Evolutionary conservation across 1,140 invertebrate genomes (phyloP).

Genomic region (Drosophila kepulauana): DNA sequence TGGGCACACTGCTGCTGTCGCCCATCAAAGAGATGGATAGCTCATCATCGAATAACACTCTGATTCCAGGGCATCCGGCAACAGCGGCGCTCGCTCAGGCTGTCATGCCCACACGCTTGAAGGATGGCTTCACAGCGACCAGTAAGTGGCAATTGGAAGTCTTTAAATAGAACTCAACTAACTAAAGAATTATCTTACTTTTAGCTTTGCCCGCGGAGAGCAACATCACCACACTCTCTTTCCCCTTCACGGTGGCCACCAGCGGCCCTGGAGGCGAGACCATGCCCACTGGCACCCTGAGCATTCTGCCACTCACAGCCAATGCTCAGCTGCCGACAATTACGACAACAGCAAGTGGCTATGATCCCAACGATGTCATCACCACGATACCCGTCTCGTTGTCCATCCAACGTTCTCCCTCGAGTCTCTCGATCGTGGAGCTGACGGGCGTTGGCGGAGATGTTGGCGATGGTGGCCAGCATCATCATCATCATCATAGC

Average conservation of each 20-base stretch:
- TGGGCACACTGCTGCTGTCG: slow-evolving; percentile 90
- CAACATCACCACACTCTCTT: slow-evolving; percentile 79
- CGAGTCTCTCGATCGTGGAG: slow-evolving; percentile 71
- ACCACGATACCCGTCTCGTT: slow-evolving; percentile 79
- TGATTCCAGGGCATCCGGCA: slow-evolving; percentile 87
- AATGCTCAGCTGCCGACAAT: slow-evolving; percentile 75
- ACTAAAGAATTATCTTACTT: background rate
- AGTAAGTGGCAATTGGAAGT: slow-evolving; percentile 44
- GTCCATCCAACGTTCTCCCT: slow-evolving; percentile 74
- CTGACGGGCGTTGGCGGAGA: slow-evolving; percentile 53
- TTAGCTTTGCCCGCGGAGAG: slow-evolving; percentile 61
- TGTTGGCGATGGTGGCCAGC: slow-evolving; percentile 45
- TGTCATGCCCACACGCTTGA: slow-evolving; percentile 60
- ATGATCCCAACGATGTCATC: slow-evolving; percentile 74
- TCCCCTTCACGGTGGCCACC: slow-evolving; percentile 77
- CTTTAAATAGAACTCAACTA: background rate
- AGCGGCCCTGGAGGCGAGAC: slow-evolving; percentile 57
- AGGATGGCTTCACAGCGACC: slow-evolving; percentile 58
- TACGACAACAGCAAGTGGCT: slow-evolving; percentile 70
- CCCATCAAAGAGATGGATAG: slow-evolving; percentile 92
- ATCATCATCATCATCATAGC: slow-evolving; percentile 22
- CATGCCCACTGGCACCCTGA: slow-evolving; percentile 71
- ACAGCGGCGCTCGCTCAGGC: slow-evolving; percentile 78
- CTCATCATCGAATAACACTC: slow-evolving; percentile 88
- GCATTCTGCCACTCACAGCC: slow-evolving; percentile 69